Conservation (phyloP, 2,888 invertebrate species). For the Lapara coniferarum region DNA sequence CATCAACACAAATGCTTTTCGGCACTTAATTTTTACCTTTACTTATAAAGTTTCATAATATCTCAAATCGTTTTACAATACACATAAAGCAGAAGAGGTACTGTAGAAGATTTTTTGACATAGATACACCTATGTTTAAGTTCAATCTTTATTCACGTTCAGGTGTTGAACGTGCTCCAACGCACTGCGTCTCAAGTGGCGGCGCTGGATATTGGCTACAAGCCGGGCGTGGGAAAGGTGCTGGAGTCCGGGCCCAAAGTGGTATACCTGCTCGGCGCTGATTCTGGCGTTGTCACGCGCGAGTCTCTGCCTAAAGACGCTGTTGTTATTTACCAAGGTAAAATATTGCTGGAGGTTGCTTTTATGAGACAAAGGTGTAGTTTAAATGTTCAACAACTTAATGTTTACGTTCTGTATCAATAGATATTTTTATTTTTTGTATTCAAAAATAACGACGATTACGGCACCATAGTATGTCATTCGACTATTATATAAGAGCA, state of each 20-base stretch:
- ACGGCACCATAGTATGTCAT: too few species aligned
- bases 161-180: slow-evolving; percentile 97
- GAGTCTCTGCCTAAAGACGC: slow-evolving; percentile 91
- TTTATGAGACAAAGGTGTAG: background rate
- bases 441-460: too few species aligned
- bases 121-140: background rate
- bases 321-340: slow-evolving; percentile 95
- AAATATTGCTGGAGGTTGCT: background rate
- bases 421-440: too few species aligned
- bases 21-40: too few species aligned
- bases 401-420: too few species aligned
- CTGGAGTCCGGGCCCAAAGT: slow-evolving; percentile 89
- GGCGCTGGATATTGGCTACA: slow-evolving; percentile 97
- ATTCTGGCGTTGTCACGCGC: slow-evolving; percentile 90
- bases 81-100: too few species aligned
- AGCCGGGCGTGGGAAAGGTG: slow-evolving; percentile 86
- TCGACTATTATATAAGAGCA: too few species aligned
- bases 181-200: slow-evolving; percentile 96
- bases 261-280: slow-evolving; percentile 96
- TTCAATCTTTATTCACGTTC: slow-evolving; percentile 51
- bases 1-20: too few species aligned
- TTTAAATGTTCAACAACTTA: too few species aligned
- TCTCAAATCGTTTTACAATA: too few species aligned
- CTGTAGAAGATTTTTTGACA: background rate
- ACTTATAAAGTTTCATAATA: too few species aligned